phyloP scores from a whole-genome alignment of 2,797 vertebrate species.

The Dromococcyx pavoninus region DNA sequence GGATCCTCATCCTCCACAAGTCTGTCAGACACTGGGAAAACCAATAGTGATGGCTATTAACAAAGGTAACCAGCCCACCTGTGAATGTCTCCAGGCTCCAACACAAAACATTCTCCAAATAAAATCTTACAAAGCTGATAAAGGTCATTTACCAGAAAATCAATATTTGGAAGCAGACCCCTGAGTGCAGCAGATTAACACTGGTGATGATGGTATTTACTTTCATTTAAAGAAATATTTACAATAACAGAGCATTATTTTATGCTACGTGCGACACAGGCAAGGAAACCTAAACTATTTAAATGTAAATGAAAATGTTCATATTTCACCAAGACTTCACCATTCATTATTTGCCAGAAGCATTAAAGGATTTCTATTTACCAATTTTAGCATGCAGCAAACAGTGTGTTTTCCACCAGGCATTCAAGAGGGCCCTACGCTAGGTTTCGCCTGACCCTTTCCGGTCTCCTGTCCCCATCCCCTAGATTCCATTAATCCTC shows the following conservation, averaged over 20 bases:
- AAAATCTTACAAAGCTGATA: conserved; percentile 2
- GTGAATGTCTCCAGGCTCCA: neutral
- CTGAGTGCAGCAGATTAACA: conserved; percentile 32
- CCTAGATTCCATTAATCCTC: conserved; percentile 54
- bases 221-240: conserved; percentile 46
- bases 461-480: neutral
- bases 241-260: conserved; percentile 28
- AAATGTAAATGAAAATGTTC: conserved; percentile 82
- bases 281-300: conserved; percentile 76
- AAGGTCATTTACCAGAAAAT: conserved; percentile 57
- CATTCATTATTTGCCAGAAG: conserved; percentile 24
- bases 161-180: conserved; percentile 53
- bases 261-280: neutral
- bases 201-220: conserved; percentile 36
- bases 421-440: neutral
- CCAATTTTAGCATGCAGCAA: conserved; percentile 18
- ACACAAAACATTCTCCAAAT: conserved; percentile 14
- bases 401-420: neutral
- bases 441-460: neutral
- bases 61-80: neutral
- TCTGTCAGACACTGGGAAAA: neutral
- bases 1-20: rapidly evolving
- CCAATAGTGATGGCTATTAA: neutral
- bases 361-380: conserved; percentile 60
- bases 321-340: conserved; percentile 61